Evolutionary conservation across 2,888 invertebrate species (phyloP), one percentile per base, ranked within the genome.

Genomic region (Nowickia ferox): DNA sequence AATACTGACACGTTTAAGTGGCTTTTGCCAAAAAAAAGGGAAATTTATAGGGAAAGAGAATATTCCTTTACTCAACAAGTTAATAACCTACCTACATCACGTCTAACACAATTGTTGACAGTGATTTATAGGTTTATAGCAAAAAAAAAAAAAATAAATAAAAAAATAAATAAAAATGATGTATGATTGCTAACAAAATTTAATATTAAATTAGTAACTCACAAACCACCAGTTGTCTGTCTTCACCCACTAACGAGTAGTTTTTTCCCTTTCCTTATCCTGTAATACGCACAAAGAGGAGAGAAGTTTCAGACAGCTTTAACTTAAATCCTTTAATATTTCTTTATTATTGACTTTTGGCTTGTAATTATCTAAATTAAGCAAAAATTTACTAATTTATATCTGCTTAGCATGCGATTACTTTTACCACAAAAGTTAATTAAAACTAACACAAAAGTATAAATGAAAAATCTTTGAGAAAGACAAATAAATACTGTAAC

Each of bases 361-460:
- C 30, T 30, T 30, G 6, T 30, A 30, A 30, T 6, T 30, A 30
- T 30, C 30, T 30, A 6, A 30, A 30, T 6, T 51, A 51, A 51
- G 9, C 66, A 77, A 83, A 57, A 72, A 66, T 78, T 78, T 84
- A 30, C 40, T 84, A 63, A 84, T 84, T 84, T 78, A 84, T 84
- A 44, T 72, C 11, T 13, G 15, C 10, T 5, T 55, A 74, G 48
- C 84, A 84, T 68, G 84, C 84, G 57, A 84, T 22, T 74, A 69
- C 59, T 78, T 74, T 68, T 68, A 74, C 74, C 30, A 30, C 30
- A n/a, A n/a, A n/a, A n/a, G n/a, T 63, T 61, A 46, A 46, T 69
- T 69, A 72, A 72, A 17, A 66, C n/a, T n/a, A n/a, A 55, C 38
- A 46, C 53, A 17, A 51, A 51, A 51, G 5, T 30, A 30, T 30